phyloP scores from a whole-genome alignment of 2,113 vertebrate species.

The Arenaria interpres region DNA sequence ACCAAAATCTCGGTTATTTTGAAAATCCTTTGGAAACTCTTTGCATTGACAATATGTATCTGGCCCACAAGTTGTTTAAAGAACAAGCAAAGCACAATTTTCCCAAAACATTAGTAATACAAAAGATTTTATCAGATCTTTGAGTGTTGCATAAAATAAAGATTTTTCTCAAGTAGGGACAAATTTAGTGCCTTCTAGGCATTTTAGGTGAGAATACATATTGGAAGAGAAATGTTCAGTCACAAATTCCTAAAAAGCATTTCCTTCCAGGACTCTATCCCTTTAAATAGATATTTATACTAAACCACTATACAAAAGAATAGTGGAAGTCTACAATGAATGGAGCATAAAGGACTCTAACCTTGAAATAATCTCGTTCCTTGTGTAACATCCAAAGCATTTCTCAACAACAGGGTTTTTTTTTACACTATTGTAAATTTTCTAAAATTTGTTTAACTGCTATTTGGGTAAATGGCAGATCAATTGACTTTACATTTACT shows the following conservation, averaged over 20 bases:
- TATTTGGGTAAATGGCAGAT: constrained; percentile 27
- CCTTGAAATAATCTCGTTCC: background rate
- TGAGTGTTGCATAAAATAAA: background rate
- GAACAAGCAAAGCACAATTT: background rate
- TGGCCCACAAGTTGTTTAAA: background rate
- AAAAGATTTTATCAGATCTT: background rate
- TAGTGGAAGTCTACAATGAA: background rate
- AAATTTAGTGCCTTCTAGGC: background rate
- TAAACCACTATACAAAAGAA: background rate
- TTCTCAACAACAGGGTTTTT: background rate
- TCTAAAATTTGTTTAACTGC: constrained; percentile 1
- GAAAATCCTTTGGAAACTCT: background rate
- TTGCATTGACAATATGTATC: background rate
- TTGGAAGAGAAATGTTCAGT: background rate
- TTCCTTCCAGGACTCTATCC: background rate
- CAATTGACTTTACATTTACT: constrained; percentile 32
- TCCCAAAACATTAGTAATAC: background rate
- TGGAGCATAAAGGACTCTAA: background rate
- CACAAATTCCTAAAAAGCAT: background rate
- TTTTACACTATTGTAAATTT: background rate
- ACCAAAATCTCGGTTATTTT: background rate
- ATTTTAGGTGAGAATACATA: background rate
- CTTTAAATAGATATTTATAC: background rate
- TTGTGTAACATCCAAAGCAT: background rate
- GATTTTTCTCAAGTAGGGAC: background rate